These are phyloP conservation scores for Tretioscincus oriximinensis DNA, from an alignment of 2,113 vertebrate species.

Conservation along the genomic window DNA sequence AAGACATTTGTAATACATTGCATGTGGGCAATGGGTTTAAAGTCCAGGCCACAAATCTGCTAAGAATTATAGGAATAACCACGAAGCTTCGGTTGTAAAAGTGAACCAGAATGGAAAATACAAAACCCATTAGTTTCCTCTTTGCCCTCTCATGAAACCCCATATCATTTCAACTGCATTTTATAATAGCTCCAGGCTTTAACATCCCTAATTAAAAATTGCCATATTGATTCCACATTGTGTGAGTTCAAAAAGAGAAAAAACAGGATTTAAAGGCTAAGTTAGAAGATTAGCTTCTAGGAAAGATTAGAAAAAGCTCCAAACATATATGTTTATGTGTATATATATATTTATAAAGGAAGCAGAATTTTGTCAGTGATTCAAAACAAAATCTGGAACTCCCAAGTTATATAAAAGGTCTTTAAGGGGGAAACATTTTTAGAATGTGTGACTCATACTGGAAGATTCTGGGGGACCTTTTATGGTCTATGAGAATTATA, in stretches of 20 bases:
- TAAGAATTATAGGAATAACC: constrained; percentile 50
- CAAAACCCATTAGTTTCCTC: background rate
- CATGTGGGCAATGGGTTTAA: constrained; percentile 45
- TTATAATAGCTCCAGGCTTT: constrained; percentile 12
- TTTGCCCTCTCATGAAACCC: constrained; percentile 31
- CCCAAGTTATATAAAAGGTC: constrained; percentile 1
- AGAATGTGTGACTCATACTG: background rate
- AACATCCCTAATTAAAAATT: constrained; percentile 5
- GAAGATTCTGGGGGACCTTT: background rate
- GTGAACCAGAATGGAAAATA: constrained; percentile 28
- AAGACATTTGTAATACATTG: constrained; percentile 51
- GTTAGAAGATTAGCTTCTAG: constrained; percentile 25
- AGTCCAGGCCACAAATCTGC: constrained; percentile 44
- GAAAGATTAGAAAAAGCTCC: constrained; percentile 33
- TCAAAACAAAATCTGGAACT: background rate
- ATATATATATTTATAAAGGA: background rate
- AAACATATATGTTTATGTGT: constrained; percentile 1
- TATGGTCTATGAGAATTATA: background rate
- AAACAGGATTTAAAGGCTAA: background rate
- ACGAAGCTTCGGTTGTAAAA: constrained; percentile 35
- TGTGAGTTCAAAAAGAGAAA: constrained; percentile 37
- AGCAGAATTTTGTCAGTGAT: background rate
- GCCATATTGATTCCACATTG: constrained; percentile 23
- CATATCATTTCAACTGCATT: constrained; percentile 28
- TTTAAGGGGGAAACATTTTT: background rate